Conservation (phyloP, 2,888 invertebrate genomes). For the Erebia aethiops region DNA sequence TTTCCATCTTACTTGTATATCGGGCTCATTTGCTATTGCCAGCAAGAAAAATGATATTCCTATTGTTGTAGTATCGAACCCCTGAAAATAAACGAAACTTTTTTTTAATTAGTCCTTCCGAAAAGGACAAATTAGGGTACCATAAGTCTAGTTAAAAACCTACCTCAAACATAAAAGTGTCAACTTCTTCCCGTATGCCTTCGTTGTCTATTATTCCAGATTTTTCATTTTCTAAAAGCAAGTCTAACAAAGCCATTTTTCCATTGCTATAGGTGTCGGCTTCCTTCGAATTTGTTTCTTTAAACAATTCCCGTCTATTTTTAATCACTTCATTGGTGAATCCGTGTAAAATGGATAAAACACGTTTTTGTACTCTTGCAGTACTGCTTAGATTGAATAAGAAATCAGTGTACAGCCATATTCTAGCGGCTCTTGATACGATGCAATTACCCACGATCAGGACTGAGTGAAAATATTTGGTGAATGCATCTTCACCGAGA, state of each 20-base stretch:
- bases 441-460: neutral
- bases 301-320: conserved; percentile 1
- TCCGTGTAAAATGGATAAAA: conserved; percentile 6
- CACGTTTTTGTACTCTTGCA: neutral
- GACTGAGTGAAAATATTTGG: conserved; percentile 16
- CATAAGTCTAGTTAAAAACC: neutral
- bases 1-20: conserved; percentile 4
- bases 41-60: conserved; percentile 12
- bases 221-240: conserved; percentile 81
- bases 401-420: conserved; percentile 2
- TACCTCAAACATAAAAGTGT: conserved; percentile 88
- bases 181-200: conserved; percentile 86
- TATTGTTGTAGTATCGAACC: neutral
- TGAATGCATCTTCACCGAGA: conserved; percentile 1
- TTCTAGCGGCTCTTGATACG: neutral
- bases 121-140: too few species aligned
- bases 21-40: conserved; percentile 17
- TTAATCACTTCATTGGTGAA: conserved; percentile 14
- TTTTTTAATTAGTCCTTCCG: neutral
- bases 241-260: conserved; percentile 84
- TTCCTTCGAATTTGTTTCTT: neutral
- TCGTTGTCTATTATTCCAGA: conserved; percentile 80
- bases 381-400: conserved; percentile 8
- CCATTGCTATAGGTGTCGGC: conserved; percentile 55
- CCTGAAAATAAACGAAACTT: neutral